These are phyloP conservation scores for Caenorhabditis brenneri DNA, from an alignment of 1,140 invertebrate species.

Conservation along the genomic window DNA sequence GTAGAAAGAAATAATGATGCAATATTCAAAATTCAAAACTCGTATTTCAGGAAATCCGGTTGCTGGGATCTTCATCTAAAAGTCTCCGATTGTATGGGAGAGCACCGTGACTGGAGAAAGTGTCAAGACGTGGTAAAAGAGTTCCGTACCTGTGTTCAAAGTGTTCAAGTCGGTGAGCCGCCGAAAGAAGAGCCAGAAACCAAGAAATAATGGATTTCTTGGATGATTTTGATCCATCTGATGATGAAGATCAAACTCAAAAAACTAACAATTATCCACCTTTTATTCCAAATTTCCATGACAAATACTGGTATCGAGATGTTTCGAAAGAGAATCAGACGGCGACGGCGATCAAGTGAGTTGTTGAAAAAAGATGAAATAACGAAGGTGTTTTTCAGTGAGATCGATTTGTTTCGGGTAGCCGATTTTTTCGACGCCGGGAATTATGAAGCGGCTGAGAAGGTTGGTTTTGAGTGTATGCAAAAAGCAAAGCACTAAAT, in stretches of 20 bases:
- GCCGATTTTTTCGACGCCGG: neutral
- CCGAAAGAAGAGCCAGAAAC: neutral
- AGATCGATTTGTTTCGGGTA: conserved; percentile 18
- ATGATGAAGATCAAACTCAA: neutral
- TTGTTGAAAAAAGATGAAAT: neutral
- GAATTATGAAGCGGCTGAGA: neutral
- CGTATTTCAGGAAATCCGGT: conserved; percentile 32
- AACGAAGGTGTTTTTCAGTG: neutral
- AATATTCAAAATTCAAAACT: neutral
- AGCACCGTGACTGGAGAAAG: conserved; percentile 51
- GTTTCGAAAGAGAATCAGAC: conserved; percentile 18
- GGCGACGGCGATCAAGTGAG: neutral
- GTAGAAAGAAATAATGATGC: neutral
- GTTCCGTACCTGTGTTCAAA: conserved; percentile 22
- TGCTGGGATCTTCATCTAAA: conserved; percentile 53
- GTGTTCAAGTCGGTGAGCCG: conserved; percentile 19
- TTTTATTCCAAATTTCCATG: neutral
- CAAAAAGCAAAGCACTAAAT: no score
- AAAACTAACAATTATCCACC: neutral
- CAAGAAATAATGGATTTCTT: conserved; percentile 24
- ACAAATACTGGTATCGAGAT: conserved; percentile 10
- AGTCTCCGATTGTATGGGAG: conserved; percentile 55
- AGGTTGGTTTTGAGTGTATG: no score
- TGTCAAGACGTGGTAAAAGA: conserved; percentile 50
- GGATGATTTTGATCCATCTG: conserved; percentile 3